phyloP scores from a whole-genome alignment of 2,113 vertebrate genomes.

The Notothenia rossii region DNA sequence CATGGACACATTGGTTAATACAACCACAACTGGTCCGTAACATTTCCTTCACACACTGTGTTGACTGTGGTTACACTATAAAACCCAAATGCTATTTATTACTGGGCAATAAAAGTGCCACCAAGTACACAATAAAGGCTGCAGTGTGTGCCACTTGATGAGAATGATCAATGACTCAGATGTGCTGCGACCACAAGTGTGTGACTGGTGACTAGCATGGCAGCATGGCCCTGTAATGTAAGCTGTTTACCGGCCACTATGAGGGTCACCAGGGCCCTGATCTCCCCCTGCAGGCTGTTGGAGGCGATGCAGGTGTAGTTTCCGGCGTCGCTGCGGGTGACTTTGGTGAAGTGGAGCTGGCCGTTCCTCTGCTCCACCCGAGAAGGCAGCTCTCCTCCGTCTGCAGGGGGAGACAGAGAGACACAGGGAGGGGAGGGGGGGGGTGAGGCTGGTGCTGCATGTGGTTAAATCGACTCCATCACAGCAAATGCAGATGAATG shows the following conservation, averaged over 20 bases:
- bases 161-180: conserved; percentile 32
- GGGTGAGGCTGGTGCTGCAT: background rate
- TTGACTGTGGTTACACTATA: conserved; percentile 44
- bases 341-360: conserved; percentile 90
- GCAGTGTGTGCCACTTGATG: conserved; percentile 32
- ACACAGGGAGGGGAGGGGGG: background rate
- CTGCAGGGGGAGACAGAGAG: conserved; percentile 75
- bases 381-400: conserved; percentile 89
- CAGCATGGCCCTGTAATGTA: background rate
- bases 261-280: conserved; percentile 90
- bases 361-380: conserved; percentile 88
- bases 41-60: conserved; percentile 23
- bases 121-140: conserved; percentile 47
- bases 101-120: conserved; percentile 43
- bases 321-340: conserved; percentile 90
- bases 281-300: conserved; percentile 94
- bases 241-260: conserved; percentile 90
- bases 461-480: conserved; percentile 36
- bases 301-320: conserved; percentile 96
- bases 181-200: conserved; percentile 41
- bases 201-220: conserved; percentile 21
- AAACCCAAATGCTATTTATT: conserved; percentile 44
- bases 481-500: conserved; percentile 12
- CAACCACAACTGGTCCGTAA: conserved; percentile 1
- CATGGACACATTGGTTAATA: conserved; percentile 27